These are phyloP conservation scores for Eupithecia pulchellata DNA, from an alignment of 2,888 invertebrate species.

Conservation along the genomic window DNA sequence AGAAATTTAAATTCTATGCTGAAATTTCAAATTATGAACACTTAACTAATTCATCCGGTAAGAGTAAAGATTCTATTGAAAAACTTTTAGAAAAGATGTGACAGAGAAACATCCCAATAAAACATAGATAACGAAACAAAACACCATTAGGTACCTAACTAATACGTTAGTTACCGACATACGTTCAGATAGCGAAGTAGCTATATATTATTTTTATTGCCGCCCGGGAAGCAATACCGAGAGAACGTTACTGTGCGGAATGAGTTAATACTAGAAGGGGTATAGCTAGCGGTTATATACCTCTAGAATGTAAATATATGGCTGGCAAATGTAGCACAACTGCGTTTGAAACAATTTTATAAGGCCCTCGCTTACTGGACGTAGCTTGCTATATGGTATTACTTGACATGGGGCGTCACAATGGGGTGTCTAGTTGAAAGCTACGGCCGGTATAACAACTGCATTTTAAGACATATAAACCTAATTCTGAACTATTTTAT, in stretches of 20 bases:
- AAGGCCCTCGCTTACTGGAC: background rate
- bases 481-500: background rate
- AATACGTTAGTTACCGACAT: constrained; percentile 47
- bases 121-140: constrained; percentile 32
- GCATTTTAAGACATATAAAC: background rate
- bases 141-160: constrained; percentile 48
- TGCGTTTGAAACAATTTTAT: background rate
- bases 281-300: background rate
- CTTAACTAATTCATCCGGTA: background rate
- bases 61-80: background rate
- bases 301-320: background rate
- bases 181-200: constrained; percentile 48
- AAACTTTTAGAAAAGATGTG: constrained; percentile 2
- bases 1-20: background rate
- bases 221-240: constrained; percentile 57
- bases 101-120: constrained; percentile 29
- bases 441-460: background rate
- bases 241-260: constrained; percentile 36
- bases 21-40: background rate
- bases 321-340: background rate
- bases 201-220: constrained; percentile 70
- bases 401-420: background rate
- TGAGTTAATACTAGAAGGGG: constrained; percentile 30
- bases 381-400: background rate
- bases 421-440: background rate